These are phyloP conservation scores for Chelonoidis abingdonii DNA, from an alignment of 2,113 vertebrate species.

Conservation along the genomic window DNA sequence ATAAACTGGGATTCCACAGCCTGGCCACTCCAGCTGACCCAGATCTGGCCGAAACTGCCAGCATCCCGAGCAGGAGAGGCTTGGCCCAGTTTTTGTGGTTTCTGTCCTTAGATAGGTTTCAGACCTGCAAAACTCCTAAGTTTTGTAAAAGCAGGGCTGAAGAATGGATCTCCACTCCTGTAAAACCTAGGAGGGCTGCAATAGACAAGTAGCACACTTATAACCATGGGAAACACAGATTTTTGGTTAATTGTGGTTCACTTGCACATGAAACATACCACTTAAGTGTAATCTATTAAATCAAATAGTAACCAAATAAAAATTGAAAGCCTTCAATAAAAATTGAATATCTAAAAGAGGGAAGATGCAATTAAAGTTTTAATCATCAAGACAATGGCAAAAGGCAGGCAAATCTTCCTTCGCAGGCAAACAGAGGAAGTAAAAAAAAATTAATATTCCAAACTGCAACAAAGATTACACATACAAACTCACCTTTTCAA, in stretches of 20 bases:
- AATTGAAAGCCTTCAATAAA: not conserved
- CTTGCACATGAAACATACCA: not conserved
- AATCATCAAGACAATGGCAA: not conserved
- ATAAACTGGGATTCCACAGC: not conserved
- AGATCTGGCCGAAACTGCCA: not conserved
- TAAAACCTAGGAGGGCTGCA: not conserved
- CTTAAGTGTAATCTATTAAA: not conserved
- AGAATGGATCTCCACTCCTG: not conserved
- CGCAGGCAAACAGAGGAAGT: not conserved
- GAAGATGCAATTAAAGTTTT: not conserved
- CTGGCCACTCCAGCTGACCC: not conserved
- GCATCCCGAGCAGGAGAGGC: not conserved
- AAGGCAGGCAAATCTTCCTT: not conserved
- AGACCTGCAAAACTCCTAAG: not conserved
- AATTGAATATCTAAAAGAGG: not conserved
- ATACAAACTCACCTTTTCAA: not conserved
- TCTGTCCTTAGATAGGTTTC: not conserved
- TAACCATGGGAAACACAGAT: no score
- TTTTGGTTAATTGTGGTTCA: not conserved
- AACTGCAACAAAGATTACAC: not conserved
- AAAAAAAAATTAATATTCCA: not conserved
- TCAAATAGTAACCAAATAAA: not conserved
- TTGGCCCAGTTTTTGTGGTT: not conserved
- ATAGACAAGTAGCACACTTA: not conserved
- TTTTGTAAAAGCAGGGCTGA: not conserved